Conservation (phyloP, 2,797 vertebrate genomes). For the Myotis pilosus region DNA sequence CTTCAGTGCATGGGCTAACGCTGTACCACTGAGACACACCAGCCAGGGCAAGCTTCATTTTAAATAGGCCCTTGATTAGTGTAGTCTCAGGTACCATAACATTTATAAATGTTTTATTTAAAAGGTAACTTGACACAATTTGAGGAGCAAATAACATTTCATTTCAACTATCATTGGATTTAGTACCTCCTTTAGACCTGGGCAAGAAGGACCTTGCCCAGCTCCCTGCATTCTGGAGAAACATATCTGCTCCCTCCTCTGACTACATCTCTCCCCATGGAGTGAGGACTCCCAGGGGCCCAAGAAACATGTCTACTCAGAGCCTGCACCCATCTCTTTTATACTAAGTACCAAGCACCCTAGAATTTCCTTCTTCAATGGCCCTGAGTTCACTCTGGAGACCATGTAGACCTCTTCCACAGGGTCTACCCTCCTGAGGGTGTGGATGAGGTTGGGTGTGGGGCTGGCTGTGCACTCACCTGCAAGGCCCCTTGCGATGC, state of each 20-base stretch:
- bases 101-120: conserved; percentile 3
- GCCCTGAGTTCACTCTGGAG: not conserved
- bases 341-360: not conserved
- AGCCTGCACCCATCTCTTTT: not conserved
- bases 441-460: not conserved
- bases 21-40: too few species aligned
- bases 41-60: not conserved
- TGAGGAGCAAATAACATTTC: not conserved
- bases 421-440: not conserved
- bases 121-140: not conserved
- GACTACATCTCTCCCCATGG: not conserved
- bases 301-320: not conserved
- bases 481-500: not conserved
- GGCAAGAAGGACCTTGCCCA: not conserved
- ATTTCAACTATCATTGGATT: not conserved
- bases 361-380: not conserved
- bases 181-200: not conserved
- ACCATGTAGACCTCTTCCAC: not conserved
- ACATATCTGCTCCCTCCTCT: not conserved
- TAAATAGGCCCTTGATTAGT: not conserved
- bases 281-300: not conserved
- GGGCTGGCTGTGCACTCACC: not conserved
- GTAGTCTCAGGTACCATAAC: not conserved
- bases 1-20: too few species aligned
- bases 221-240: not conserved